Conservation (phyloP, 2,797 vertebrate genomes). For the Phrynocephalus vlangalii region DNA sequence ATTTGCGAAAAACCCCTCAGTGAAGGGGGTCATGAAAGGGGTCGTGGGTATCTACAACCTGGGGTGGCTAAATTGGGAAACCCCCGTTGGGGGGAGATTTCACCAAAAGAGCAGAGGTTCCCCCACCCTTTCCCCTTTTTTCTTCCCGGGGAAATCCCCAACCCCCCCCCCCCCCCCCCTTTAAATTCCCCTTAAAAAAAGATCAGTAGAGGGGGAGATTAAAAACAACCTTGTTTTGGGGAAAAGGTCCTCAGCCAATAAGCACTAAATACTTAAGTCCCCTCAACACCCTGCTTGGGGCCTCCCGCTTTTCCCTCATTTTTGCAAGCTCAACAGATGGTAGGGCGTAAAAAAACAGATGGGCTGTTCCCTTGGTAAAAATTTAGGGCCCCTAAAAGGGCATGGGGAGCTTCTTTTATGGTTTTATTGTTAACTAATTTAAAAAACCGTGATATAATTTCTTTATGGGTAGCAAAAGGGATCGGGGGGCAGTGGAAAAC, state of each 20-base stretch:
- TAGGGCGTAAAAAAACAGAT: conserved; percentile 63
- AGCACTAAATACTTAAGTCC: conserved; percentile 3
- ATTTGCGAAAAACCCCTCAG: too few relatives aligned
- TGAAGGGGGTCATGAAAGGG: background rate
- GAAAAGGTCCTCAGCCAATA: background rate
- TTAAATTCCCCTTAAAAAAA: background rate
- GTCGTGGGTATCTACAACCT: background rate
- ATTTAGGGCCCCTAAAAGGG: too few relatives aligned
- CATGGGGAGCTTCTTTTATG: conserved; percentile 52
- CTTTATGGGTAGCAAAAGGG: background rate
- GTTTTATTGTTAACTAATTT: conserved; percentile 54
- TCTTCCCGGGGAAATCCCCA: too few relatives aligned
- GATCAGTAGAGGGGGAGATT: background rate
- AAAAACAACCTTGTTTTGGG: background rate
- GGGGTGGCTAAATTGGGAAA: background rate
- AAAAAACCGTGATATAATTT: conserved; percentile 14
- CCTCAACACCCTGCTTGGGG: background rate
- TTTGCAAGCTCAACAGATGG: conserved; percentile 70
- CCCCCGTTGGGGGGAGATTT: background rate
- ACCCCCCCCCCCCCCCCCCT: too few relatives aligned
- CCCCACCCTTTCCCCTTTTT: too few relatives aligned
- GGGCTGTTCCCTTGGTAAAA: conserved; percentile 67
- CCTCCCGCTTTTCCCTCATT: conserved; percentile 59
- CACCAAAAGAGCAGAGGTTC: background rate
- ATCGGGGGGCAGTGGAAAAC: background rate